phyloP scores from a whole-genome alignment of 2,797 vertebrate genomes.

The Gorsachius magnificus region DNA sequence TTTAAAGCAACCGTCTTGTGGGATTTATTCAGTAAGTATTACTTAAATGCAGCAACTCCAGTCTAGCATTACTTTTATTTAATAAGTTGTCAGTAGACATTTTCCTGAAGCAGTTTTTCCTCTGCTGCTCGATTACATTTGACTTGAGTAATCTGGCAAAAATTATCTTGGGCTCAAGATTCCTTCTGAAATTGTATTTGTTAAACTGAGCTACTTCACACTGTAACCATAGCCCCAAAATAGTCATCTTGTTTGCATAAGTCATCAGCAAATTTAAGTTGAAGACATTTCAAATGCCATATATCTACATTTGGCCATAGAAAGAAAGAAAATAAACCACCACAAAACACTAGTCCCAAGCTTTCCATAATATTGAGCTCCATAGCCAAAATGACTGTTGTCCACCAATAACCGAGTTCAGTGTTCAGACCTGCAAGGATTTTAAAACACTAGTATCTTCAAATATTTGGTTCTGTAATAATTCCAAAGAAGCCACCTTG shows the following conservation, averaged over 20 bases:
- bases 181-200: background rate
- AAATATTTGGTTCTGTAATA: background rate
- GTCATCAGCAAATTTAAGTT: background rate
- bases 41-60: background rate
- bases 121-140: background rate
- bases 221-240: background rate
- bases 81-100: background rate
- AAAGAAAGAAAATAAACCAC: background rate
- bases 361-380: background rate
- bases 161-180: background rate
- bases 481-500: background rate
- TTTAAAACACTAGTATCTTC: background rate
- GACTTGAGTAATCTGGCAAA: background rate
- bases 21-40: background rate
- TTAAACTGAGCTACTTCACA: background rate
- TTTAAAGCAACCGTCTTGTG: background rate
- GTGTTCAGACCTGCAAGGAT: background rate
- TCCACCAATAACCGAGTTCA: background rate
- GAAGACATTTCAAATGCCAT: background rate
- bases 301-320: background rate
- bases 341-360: background rate
- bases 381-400: background rate
- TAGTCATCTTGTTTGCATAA: background rate
- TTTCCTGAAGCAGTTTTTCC: background rate
- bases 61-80: background rate